Evolutionary conservation across 2,888 invertebrate genomes (phyloP), one percentile per base, ranked within the genome.

Genomic region (Tromatobia lineatoria): DNA sequence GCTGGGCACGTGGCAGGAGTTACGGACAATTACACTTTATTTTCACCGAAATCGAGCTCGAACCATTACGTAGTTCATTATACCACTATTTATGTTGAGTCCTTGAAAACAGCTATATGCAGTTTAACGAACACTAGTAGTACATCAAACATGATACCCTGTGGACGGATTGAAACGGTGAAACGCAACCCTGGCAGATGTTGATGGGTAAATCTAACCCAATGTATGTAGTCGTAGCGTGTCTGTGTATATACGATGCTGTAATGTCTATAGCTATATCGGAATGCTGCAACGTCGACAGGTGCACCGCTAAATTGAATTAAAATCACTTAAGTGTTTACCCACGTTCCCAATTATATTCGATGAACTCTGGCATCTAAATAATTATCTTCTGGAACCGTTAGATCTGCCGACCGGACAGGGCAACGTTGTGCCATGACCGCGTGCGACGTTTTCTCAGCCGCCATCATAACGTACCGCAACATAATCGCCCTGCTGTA

Each of bases 321-420:
- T 91, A 90, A 91, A 93, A 89, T 92, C 90, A 90, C 90, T 91
- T 88, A 89, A 92, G 90, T 90, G 90, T 92, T 92, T 91, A 91
- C 88, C 90, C 91, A 92, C 91, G 92, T 92, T 91, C 47, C 91
- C 92, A 92, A 93, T 93, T 92, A 92, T 91, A 91, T 88, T 86
- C 90, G 90, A 90, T 90, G 91, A 91, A 91, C 91, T 90, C 89
- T 88, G 90, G 88, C 91, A 90, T 91, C 89, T 88, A 91, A 92
- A 92, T 91, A 92, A 93, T 93, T 91, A 92, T 91, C 90, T 89
- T 88, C 89, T 86, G 86, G 89, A 88, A 82, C 91, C 91, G 91
- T 77, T 77, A 77, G 69, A 67, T 67, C 67, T 67, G 64, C 34
- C 54, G 57, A 67, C 59, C 47, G 29, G 34, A 59, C 69, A 69